Conservation (phyloP, 2,888 invertebrate genomes). For the Drosophila melanocephala region DNA sequence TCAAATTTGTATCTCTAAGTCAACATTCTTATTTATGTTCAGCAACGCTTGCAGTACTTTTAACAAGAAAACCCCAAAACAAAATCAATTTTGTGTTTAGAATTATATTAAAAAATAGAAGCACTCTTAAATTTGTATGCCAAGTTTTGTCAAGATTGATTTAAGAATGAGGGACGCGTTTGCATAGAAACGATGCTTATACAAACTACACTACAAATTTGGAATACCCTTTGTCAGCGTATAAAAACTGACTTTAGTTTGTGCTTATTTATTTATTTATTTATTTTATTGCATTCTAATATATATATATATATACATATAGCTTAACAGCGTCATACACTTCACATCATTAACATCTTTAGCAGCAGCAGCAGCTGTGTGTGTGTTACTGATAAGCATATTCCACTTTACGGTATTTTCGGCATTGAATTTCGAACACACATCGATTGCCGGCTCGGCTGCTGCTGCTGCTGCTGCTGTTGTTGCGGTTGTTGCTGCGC, state of each 20-base stretch:
- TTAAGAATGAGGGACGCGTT: neutral
- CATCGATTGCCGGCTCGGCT: neutral
- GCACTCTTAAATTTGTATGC: neutral
- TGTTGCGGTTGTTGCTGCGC: neutral
- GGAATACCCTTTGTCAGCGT: neutral
- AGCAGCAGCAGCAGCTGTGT: neutral
- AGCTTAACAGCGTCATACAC: neutral
- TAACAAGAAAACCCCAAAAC: neutral
- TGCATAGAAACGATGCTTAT: neutral
- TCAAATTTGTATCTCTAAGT: neutral
- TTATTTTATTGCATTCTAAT: neutral
- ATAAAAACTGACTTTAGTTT: neutral
- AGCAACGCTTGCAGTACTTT: neutral
- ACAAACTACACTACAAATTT: neutral
- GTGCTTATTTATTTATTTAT: neutral
- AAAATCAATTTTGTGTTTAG: neutral
- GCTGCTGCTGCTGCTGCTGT: neutral
- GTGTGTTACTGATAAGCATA: slow-evolving; percentile 38
- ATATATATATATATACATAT: neutral
- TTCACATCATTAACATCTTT: neutral
- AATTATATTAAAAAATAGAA: neutral
- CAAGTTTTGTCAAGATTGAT: neutral
- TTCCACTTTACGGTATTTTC: slow-evolving; percentile 20
- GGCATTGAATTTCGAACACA: slow-evolving; percentile 34
- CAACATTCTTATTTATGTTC: neutral